Base-by-base conservation (phyloP, 2,888 invertebrate species). In the Leucophenga maculata region DNA sequence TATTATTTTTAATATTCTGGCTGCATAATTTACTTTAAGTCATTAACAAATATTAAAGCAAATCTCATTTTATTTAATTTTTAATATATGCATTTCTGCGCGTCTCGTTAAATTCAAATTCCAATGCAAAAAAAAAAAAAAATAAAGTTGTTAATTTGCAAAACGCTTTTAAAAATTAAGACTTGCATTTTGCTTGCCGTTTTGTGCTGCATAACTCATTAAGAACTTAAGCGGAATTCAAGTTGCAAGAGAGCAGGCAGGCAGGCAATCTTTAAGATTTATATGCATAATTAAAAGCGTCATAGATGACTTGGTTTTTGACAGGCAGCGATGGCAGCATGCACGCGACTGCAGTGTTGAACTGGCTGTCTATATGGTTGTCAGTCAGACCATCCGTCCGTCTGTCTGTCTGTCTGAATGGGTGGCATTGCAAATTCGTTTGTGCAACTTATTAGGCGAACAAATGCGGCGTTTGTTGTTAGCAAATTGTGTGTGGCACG, bases 71-170 rank as follows among this genome's bases (percentile, higher is more conserved):
- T 8, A 6, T 11, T 8, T 39, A 26, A 18, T 31, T 9, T 57
- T 9, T 55, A 13, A n/a, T 54, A 6, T 55, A n/a, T 20, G 18
- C 14, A 22, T 55, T 31, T 26, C 11, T 31, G 26, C 26, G 9
- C 9, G 14, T 26, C 39, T 39, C 16, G n/a, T 20, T 52, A 20
- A 22, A 22, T 55, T 1, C 39, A n/a, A 4, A 59, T 39, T 64
- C 16, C 48, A 64, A 60, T 31, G 6, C 1, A 20, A 66, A 59
- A 44, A 72, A 75, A 77, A 82, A 80, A 83, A 78, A 74, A 75
- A 80, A 79, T 78, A 79, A 86, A 82, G 86, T 80, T 85, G 86
- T 80, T 86, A 86, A 86, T 85, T 79, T 76, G 77, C 69, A 68
- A 59, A 48, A 57, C 16, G 48, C 20, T 32, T 44, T 64, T 20